Percentiles rank a stretch among this genome's conserved stretches.
These are phyloP conservation scores for Campylomormyrus numenius DNA, from an alignment of 2,113 vertebrate genomes.

Conservation along the genomic window DNA sequence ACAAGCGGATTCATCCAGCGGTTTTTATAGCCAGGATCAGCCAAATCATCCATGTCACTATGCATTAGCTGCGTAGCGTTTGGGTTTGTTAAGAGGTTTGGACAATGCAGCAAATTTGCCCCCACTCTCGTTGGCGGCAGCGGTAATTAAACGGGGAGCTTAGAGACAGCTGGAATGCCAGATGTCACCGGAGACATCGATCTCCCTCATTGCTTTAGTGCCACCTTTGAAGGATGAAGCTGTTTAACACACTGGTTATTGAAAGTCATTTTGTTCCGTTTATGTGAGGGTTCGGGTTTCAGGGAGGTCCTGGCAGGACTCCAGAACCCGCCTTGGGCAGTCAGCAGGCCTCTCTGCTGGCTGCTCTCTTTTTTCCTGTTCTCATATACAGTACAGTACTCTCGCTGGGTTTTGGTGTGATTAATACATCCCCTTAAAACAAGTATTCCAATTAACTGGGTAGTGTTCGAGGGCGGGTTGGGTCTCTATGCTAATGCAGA, in stretches of 20 bases:
- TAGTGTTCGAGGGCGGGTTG: not conserved
- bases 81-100: conserved; percentile 20
- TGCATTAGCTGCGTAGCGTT: conserved; percentile 2
- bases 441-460: not conserved
- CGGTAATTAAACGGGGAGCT: conserved; percentile 28
- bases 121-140: conserved; percentile 6
- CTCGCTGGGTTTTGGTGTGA: not conserved
- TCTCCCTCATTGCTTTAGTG: conserved; percentile 29
- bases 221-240: conserved; percentile 28
- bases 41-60: conserved; percentile 20
- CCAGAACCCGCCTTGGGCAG: conserved; percentile 10
- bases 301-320: not conserved
- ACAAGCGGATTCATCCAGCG: conserved; percentile 6
- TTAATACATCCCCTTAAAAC: not conserved
- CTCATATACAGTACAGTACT: not conserved
- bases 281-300: conserved; percentile 10
- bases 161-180: conserved; percentile 31
- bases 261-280: conserved; percentile 24
- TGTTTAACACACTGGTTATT: conserved; percentile 29
- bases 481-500: not conserved
- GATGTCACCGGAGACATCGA: conserved; percentile 28
- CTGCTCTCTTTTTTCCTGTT: not conserved
- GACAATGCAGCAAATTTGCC: conserved; percentile 18
- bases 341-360: not conserved
- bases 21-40: conserved; percentile 16